A percentile compares a stretch with the other conserved stretches of the same genome.
Evolutionary conservation across 2,797 vertebrate species (phyloP).

Genomic region (Rhinophrynus dorsalis): DNA sequence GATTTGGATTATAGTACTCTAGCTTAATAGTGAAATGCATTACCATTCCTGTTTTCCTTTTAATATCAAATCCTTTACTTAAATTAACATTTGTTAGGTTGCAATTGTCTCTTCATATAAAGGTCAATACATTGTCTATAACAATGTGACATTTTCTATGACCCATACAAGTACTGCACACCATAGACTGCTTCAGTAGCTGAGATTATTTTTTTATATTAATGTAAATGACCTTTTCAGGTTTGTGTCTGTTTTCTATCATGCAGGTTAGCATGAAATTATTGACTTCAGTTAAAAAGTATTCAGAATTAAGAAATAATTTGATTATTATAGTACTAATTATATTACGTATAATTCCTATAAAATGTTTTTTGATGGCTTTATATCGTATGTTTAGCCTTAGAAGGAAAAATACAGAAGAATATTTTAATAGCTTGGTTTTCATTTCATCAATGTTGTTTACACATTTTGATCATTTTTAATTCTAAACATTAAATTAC

Average conservation of each 20-base stretch:
- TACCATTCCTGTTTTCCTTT: neutral
- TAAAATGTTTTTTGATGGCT: neutral
- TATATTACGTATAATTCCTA: neutral
- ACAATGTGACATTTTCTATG: constrained; percentile 36
- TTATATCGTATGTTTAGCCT: no score
- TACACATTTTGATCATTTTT: no score
- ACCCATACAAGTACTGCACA: constrained; percentile 14
- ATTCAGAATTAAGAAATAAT: constrained; percentile 1
- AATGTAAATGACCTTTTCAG: constrained; percentile 47
- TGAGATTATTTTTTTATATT: constrained; percentile 15
- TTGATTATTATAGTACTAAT: constrained; percentile 1
- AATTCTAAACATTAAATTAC: no score
- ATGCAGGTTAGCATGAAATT: constrained; percentile 18
- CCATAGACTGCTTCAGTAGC: constrained; percentile 10
- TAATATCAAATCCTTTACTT: constrained; percentile 8
- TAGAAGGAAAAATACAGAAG: no score
- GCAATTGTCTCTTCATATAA: constrained; percentile 30
- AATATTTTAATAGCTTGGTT: no score
- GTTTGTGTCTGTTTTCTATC: constrained; percentile 19
- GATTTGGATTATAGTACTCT: no score
- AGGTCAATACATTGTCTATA: constrained; percentile 37
- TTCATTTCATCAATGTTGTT: no score
- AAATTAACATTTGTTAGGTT: constrained; percentile 30
- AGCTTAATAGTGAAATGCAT: no score
- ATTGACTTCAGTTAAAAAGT: neutral